Base-by-base conservation (phyloP, 2,888 invertebrate species). In the Nemurella pictetii region DNA sequence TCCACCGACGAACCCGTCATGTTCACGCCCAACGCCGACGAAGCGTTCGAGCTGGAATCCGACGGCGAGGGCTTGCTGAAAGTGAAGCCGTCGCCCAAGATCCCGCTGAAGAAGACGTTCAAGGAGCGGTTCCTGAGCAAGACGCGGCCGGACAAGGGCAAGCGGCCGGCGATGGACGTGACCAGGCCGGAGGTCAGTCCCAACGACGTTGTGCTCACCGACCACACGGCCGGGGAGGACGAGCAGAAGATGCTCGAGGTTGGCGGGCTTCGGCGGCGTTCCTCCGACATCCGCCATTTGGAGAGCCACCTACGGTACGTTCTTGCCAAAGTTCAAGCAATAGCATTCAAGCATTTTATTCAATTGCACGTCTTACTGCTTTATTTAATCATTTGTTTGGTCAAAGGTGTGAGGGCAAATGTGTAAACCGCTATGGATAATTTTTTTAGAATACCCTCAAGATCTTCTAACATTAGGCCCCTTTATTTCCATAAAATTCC, bases 1-100 rank as follows among this genome's bases (percentile, higher is more conserved):
- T 93, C 92, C 0, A 84, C 86, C 28, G 86, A 87, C 77, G 86
- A 86, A 55, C 85, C 85, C 7, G 81, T 83, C n/a, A 78, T 35
- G 32, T 83, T 86, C 72, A 74, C 78, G 12, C 55, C 82, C n/a
- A 81, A 86, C 28, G 83, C 83, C 25, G 85, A 86, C 29, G 84
- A 86, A 83, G 73, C 78, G 55, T 85, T 82, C 73, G 28, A 75
- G 26, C 35, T 86, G 30, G 86, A 86, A 20, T 82, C 80, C n/a
- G 86, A 83, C 29, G 85, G 83, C 29, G 83, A 83, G n/a, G 75
- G 29, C 25, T 75, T 75, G 27, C 25, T 75, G 78, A 55, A 55
- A 12, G 55, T 55, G 3, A 55, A 55, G 20, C 55, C 55, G 20
- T 55, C 55, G 3, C 55, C 55, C 20, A 55, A 55, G 55, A 55